These are phyloP conservation scores for Lasioglossum leucozonium DNA, from an alignment of 2,888 invertebrate genomes.

Conservation along the genomic window DNA sequence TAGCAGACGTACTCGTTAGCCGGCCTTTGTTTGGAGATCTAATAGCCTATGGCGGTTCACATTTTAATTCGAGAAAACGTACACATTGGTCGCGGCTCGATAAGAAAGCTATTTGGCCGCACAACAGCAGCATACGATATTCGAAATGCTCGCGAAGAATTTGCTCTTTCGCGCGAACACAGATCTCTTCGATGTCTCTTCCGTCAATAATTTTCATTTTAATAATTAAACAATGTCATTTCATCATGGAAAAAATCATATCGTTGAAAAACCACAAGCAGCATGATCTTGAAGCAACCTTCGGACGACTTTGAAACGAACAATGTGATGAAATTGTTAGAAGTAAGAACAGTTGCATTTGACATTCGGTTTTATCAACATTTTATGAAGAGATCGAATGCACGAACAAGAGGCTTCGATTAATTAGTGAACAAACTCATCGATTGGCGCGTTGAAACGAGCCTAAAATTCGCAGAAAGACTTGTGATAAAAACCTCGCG, in stretches of 20 bases:
- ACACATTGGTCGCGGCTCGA: not conserved
- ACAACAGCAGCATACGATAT: not conserved
- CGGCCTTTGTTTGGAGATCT: constrained; percentile 25
- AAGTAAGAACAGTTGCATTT: not conserved
- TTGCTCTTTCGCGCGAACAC: not conserved
- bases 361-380: not conserved
- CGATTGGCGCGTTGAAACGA: not conserved
- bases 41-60: not conserved
- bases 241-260: not conserved
- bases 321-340: not conserved
- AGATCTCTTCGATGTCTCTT: not conserved
- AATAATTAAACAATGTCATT: too few species aligned
- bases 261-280: not conserved
- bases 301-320: not conserved
- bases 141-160: not conserved
- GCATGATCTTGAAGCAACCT: not conserved
- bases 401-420: not conserved
- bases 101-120: not conserved
- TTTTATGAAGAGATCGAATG: not conserved
- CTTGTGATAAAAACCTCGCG: constrained; percentile 21
- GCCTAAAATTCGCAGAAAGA: not conserved
- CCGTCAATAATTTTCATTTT: too few species aligned
- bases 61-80: not conserved
- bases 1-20: constrained; percentile 28
- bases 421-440: too few species aligned